Base-by-base conservation (phyloP, 2,113 vertebrate genomes). In the Lepus americanus region DNA sequence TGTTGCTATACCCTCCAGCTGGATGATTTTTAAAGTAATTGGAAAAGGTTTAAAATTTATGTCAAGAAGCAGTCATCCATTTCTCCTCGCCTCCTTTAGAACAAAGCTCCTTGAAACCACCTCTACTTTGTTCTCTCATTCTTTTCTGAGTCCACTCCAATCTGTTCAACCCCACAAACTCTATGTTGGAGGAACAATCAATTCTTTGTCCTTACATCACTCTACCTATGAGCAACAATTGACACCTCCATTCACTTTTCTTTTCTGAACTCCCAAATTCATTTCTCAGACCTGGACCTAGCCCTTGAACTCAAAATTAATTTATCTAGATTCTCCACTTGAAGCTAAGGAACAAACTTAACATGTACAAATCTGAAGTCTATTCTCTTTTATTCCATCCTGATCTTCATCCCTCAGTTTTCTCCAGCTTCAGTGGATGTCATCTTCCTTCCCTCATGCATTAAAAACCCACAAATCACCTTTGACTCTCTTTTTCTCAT, bases 1-100 rank as follows among this genome's bases (percentile, higher is more conserved):
- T 89, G 6, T 83, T 89, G 23, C 61, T 77, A 77, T 25, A 9
- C 1, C 61, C 92, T 95, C 70, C 77, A 80, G 86, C 9, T 77
- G 31, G 3, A 83, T 49, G 10, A 73, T 70, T 76, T 84, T 78
- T 66, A 86, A 94, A 80, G 49, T 80, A 87, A 89, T 55, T 90
- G 69, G 36, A 49, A 92, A 91, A 91, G 6, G 4, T 53, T 85
- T 94, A 49, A 81, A 73, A 87, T 49, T 74, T 51, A 17, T 3
- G 11, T 51, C n/a, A 78, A 55, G 10, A 31, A 81, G 31, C 25
- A 63, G 10, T 73, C 69, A 83, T 27, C 67, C 39, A 51, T 67
- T 70, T 80, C 87, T 59, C 73, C 73, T n/a, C 9, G 29, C 55
- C 31, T 59, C 2, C 27, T 79, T 77, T 51, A 63, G 13, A 92